Base-by-base conservation (phyloP, 2,888 invertebrate species). In the Drosophila dives region DNA sequence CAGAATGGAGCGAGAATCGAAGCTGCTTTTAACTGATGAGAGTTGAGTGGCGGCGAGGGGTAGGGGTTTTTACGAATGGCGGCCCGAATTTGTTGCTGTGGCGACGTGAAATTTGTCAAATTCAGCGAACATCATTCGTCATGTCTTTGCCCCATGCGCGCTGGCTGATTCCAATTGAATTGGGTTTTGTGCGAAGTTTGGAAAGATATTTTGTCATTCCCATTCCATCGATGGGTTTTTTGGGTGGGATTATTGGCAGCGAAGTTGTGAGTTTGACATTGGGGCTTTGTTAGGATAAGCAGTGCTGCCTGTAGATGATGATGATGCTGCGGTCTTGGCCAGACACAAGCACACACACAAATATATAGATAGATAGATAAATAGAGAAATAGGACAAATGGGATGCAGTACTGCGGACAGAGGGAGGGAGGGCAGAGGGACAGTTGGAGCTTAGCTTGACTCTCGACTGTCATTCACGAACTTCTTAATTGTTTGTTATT, bases 401-500 rank as follows among this genome's bases (percentile, higher is more conserved):
- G 20, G 34, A 10, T 15, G 17, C 33, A 33, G 33, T 20, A 23
- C 33, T 17, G 36, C 5, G 8, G 8, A 38, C 55, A n/a, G 36
- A 40, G 56, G 5, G 36, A 40, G 56, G 5, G 29, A 36, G 5
- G 29, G 32, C 20, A 12, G 51, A 17, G 6, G 20, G 64, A 40
- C n/a, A 42, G 73, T 50, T 36, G n/a, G 58, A 63, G 75, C 68
- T 75, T 69, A 75, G 64, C 72, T 75, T 60, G 65, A 58, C 71
- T 71, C 56, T 67, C 55, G 62, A 63, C 81, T 78, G 79, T 72
- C 72, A 79, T 81, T 79, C 63, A 75, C 73, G 75, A 79, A 77
- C 80, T 85, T 84, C 86, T 83, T 83, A 83, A 83, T 83, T 83
- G 83, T 84, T 86, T 78, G 84, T 81, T 83, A 83, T 83, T 86